Evolutionary conservation across 2,888 invertebrate genomes (phyloP), one percentile per base, ranked within the genome.

Genomic region (Cheilosia grossa): DNA sequence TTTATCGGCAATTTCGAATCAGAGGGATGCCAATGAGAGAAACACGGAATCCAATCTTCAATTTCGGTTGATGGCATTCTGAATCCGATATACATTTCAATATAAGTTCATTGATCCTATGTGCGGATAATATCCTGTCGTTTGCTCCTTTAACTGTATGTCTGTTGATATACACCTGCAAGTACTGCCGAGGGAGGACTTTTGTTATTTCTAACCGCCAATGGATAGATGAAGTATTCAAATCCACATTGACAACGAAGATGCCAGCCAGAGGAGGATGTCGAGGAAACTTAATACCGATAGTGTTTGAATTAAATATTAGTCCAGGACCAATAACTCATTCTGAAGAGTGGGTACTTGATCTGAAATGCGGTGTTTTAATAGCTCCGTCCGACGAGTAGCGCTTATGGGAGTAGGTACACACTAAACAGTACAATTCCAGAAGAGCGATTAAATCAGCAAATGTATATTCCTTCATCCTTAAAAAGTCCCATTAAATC

Each of bases 51-150:
- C 74, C 64, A 64, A 66, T 74, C 56, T 56, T 17, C 64, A 74
- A 74, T 74, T 49, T 64, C 21, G 19, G 24, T 37, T n/a, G 27
- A 37, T 47, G 63, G 17, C 56, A 53, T 47, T 64, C 51, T 58
- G 30, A 54, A 67, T 66, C 67, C 37, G 72, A 73, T 67, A 79
- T 73, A 73, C 63, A 82, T 78, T 73, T 78, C 78, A 78, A 79
- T 67, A 73, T 54, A 73, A 82, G 67, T 69, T 73, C 42, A 54
- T 21, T 51, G 67, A 73, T 67, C 78, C 61, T 10, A 56, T 72
- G 66, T 24, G 33, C 53, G 49, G 24, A 64, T 64, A 73, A 73
- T 72, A 64, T 75, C 77, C 59, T 82, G 51, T 77, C 77, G 64
- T 64, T 61, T 77, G 64, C 47, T 54, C 51, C 53, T 59, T 33